Conservation (phyloP, 1,140 invertebrate genomes). For the Brachionus calyciflorus region DNA sequence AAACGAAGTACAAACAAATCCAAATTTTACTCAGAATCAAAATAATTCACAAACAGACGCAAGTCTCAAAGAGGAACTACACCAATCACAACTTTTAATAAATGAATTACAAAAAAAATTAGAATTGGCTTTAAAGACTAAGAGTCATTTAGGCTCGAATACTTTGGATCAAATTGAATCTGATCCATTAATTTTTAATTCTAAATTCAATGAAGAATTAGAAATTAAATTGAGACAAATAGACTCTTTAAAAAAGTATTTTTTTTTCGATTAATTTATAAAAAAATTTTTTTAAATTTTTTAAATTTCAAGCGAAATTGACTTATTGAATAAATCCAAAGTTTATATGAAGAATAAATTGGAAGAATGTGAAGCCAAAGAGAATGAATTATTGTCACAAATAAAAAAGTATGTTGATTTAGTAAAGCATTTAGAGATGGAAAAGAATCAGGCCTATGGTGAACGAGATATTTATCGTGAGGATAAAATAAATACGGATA, state of each 20-base stretch:
- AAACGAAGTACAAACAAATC: constrained; percentile 8
- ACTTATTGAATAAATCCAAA: constrained; percentile 5
- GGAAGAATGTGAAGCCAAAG: constrained; percentile 2
- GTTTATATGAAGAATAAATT: constrained; percentile 32
- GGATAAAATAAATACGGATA: constrained; percentile 30
- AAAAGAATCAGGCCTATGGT: constrained; percentile 28
- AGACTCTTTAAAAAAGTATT: constrained; percentile 22
- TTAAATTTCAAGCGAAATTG: constrained; percentile 29
- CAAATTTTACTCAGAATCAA: neutral
- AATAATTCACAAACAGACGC: neutral
- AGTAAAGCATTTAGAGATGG: constrained; percentile 30
- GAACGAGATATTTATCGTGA: neutral
- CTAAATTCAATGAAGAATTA: constrained; percentile 32
- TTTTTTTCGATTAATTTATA: neutral
- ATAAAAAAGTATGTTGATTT: constrained; percentile 42
- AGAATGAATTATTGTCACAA: constrained; percentile 24
- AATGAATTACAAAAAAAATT: constrained; percentile 41
- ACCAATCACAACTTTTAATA: constrained; percentile 27
- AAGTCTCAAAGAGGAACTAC: constrained; percentile 25
- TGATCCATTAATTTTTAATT: neutral
- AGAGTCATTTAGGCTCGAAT: constrained; percentile 12
- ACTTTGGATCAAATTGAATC: constrained; percentile 34
- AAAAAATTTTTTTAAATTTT: neutral
- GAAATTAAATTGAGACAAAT: constrained; percentile 1
- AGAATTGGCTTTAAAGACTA: constrained; percentile 20